Base-by-base conservation (phyloP, 2,888 invertebrate species). In the Lepidocyrtinus sp. region DNA sequence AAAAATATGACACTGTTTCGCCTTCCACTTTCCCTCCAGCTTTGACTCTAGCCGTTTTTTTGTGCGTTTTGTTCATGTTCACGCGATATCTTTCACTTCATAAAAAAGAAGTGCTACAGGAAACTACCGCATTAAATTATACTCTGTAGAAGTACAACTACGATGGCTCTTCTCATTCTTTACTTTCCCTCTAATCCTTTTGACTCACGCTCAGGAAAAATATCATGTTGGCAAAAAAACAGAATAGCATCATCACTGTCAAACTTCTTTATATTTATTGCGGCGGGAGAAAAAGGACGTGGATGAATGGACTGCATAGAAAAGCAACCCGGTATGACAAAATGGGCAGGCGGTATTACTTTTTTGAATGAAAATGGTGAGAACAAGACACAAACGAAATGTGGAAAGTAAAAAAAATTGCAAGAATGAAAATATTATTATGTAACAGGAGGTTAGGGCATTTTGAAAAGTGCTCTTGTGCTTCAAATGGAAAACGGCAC, bases 91-190 rank as follows among this genome's bases (percentile, higher is more conserved):
- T 50, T 45, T 62, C 64, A 73, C 64, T 64, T 73, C 50, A 73
- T 64, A 55, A 73, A 73, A 73, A 64, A 45, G 24, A 26, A 50
- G 21, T 64, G 46, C 55, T 21, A 15, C 50, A 65, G 55, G 73
- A 73, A 65, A 64, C 64, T 73, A 64, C 64, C 64, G 64, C 65
- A 73, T 73, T 73, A 73, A 73, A 73, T 65, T 73, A 64, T 73
- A 73, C 64, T 26, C 25, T 62, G 36, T 5, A 12, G 55, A 55
- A 55, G 55, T 55, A 17, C 17, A 7, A 36, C 36, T n/a, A n/a
- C n/a, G n/a, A 36, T 36, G 36, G 36, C 36, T 36, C 24, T 17
- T 22, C 26, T 19, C 26, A 24, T 12, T 21, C 61, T 61, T 61
- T 55, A 61, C 36, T 62, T 72, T 26, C 46, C 63, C 19, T 50